Evolutionary conservation across 2,797 vertebrate genomes (phyloP).

Genomic region (Somateria mollissima): DNA sequence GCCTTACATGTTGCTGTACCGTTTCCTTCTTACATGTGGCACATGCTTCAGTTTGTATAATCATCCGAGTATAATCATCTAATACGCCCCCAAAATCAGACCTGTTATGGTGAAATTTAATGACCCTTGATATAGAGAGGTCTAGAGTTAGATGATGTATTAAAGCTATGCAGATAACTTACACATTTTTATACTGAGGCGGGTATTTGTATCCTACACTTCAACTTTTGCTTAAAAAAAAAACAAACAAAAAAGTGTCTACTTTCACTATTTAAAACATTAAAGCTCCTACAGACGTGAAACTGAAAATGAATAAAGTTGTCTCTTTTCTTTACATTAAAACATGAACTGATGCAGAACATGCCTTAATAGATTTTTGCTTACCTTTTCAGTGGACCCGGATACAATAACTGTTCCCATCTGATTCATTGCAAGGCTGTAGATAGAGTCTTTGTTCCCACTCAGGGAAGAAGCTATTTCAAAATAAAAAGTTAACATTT

Average conservation of each 20-base stretch:
- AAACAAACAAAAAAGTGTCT: background rate
- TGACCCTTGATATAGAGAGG: background rate
- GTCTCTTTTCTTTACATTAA: background rate
- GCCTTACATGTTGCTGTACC: background rate
- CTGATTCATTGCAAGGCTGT: conserved; percentile 99
- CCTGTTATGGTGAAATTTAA: background rate
- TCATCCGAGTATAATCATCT: background rate
- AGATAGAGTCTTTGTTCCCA: conserved; percentile 99
- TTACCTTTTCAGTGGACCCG: conserved; percentile 98
- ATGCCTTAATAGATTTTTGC: background rate
- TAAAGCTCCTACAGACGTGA: background rate
- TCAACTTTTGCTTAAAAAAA: background rate
- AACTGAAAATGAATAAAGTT: background rate
- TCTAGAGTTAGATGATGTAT: background rate
- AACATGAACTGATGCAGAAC: background rate
- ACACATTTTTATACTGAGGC: background rate
- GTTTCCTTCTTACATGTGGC: background rate
- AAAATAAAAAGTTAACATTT: conserved; percentile 45
- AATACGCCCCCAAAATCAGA: background rate
- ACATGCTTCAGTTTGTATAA: background rate
- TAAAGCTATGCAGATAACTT: background rate
- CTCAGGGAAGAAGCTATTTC: conserved; percentile 94
- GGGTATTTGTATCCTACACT: background rate
- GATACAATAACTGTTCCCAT: conserved; percentile 99
- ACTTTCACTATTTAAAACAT: background rate